Percentiles rank a stretch among this genome's conserved stretches.
Evolutionary conservation across 2,113 vertebrate genomes (phyloP).

Genomic region (Tinamus guttatus): DNA sequence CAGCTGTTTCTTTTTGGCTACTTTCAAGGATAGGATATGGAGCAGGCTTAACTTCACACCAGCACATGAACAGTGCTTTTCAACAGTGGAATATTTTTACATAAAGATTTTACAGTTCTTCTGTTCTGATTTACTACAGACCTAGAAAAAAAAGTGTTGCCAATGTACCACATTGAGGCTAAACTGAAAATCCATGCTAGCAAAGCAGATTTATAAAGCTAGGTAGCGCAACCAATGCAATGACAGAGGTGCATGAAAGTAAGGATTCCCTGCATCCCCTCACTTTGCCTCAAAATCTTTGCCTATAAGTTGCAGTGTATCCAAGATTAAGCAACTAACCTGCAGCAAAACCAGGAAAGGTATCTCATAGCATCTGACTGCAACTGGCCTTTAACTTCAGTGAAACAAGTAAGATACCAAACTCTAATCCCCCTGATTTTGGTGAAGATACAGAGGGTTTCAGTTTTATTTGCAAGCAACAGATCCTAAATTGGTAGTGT

Average conservation of each 20-base stretch:
- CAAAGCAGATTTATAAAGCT: neutral
- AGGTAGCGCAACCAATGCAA: neutral
- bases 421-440: neutral
- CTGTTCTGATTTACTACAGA: neutral
- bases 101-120: neutral
- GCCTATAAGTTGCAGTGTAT: neutral
- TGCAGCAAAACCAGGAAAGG: neutral
- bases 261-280: neutral
- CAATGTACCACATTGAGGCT: neutral
- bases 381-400: fast-evolving
- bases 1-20: neutral
- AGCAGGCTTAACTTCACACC: neutral
- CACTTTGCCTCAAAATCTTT: neutral
- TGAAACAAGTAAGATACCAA: neutral
- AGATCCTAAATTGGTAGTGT: neutral
- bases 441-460: neutral
- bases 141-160: neutral
- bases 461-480: neutral
- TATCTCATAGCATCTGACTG: neutral
- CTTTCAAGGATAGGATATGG: neutral
- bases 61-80: neutral
- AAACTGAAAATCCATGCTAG: neutral
- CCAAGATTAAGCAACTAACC: neutral
- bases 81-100: neutral
- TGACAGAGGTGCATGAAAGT: neutral